Conservation (phyloP, 2,888 invertebrate genomes). For the Isoperla grammatica region DNA sequence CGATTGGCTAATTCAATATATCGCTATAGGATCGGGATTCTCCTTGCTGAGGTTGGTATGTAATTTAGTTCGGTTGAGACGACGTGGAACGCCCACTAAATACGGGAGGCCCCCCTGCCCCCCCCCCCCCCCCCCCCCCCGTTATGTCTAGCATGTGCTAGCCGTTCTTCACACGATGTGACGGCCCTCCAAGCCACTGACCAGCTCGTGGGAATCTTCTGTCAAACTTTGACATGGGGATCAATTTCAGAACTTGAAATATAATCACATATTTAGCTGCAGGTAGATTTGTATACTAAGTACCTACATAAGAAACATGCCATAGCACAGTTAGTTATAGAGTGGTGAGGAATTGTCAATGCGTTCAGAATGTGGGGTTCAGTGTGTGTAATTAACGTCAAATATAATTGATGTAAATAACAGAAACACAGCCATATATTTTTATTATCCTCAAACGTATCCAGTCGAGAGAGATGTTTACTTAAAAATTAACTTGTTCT, state of each 20-base stretch:
- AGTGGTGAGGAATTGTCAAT: too few relatives aligned
- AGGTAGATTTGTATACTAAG: too few relatives aligned
- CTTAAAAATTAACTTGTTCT: too few relatives aligned
- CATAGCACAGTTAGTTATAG: too few relatives aligned
- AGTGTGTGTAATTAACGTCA: too few relatives aligned
- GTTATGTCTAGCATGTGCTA: conserved; percentile 1
- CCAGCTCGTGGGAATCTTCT: conserved; percentile 7
- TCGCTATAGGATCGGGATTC: not conserved
- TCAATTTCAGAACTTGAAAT: not conserved
- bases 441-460: too few relatives aligned
- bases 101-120: not conserved
- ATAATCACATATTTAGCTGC: not conserved
- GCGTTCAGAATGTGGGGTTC: too few relatives aligned
- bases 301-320: too few relatives aligned
- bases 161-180: conserved; percentile 9
- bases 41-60: not conserved
- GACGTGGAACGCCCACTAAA: conserved; percentile 11
- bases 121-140: not conserved
- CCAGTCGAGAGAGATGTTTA: too few relatives aligned
- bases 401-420: too few relatives aligned
- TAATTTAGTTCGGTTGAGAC: conserved; percentile 12
- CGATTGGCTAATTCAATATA: conserved; percentile 5
- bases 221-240: conserved; percentile 9
- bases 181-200: conserved; percentile 1
- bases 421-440: too few relatives aligned